A percentile compares a stretch with the other conserved stretches of the same genome.
These are phyloP conservation scores for Trichomalopsis sarcophagae DNA, from an alignment of 1,140 invertebrate species.

Conservation along the genomic window DNA sequence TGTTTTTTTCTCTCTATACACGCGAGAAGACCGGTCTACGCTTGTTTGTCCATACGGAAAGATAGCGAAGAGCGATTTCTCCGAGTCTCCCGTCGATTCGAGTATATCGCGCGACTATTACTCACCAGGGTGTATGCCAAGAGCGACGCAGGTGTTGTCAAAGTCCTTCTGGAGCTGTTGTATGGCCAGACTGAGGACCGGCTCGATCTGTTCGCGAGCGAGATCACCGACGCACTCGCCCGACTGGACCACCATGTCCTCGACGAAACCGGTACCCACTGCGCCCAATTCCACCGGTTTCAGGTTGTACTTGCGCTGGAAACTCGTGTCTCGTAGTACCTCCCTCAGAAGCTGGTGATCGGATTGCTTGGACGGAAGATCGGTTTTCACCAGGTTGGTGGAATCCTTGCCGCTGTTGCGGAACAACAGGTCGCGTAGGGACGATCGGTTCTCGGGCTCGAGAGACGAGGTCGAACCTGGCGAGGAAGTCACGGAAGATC, in stretches of 20 bases:
- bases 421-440: slow-evolving; percentile 67
- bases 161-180: slow-evolving; percentile 91
- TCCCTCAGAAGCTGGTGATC: slow-evolving; percentile 88
- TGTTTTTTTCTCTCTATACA: slow-evolving; percentile 40
- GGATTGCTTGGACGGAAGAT: slow-evolving; percentile 18
- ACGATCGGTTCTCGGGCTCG: slow-evolving; percentile 61
- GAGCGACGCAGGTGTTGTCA: slow-evolving; percentile 86
- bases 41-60: background rate
- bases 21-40: background rate
- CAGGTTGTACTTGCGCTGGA: slow-evolving; percentile 87
- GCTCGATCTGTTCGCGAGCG: slow-evolving; percentile 86
- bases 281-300: slow-evolving; percentile 82
- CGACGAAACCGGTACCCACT: slow-evolving; percentile 76
- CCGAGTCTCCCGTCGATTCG: background rate
- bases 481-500: slow-evolving; percentile 49
- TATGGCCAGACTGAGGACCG: slow-evolving; percentile 88
- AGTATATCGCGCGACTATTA: slow-evolving; percentile 2
- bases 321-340: slow-evolving; percentile 87
- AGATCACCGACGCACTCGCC: slow-evolving; percentile 77
- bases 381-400: slow-evolving; percentile 29
- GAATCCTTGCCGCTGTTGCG: slow-evolving; percentile 42
- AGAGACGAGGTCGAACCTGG: slow-evolving; percentile 46
- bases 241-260: slow-evolving; percentile 71
- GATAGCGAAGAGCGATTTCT: background rate
- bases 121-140: slow-evolving; percentile 91